A percentile compares a stretch with the other conserved stretches of the same genome.
Conservation (phyloP, 1,140 invertebrate species). For the Ceratina japonica region DNA sequence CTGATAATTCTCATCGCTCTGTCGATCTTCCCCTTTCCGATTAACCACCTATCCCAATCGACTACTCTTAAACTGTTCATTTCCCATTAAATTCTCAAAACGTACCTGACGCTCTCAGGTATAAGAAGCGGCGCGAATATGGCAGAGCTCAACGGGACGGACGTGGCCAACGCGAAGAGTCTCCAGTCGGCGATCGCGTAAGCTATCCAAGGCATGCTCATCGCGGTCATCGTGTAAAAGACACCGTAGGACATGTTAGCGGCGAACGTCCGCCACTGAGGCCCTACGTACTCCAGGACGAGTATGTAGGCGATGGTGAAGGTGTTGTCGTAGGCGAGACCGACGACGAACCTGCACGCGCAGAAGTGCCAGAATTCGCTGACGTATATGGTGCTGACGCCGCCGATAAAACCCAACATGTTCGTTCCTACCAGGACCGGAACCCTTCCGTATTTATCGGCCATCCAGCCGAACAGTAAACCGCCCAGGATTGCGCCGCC, state of each 20-base stretch:
- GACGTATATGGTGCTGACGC: conserved; percentile 76
- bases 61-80: background rate
- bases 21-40: conserved; percentile 80
- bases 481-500: conserved; percentile 80
- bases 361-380: conserved; percentile 78
- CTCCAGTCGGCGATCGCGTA: conserved; percentile 79
- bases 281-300: conserved; percentile 78
- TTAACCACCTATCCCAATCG: conserved; percentile 81
- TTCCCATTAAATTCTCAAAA: conserved; percentile 3
- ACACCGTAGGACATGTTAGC: conserved; percentile 81
- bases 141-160: conserved; percentile 70
- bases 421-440: conserved; percentile 80
- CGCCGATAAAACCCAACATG: conserved; percentile 77
- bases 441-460: conserved; percentile 80
- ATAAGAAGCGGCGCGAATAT: conserved; percentile 69
- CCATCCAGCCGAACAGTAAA: conserved; percentile 79
- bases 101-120: conserved; percentile 76
- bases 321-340: conserved; percentile 80
- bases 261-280: conserved; percentile 78
- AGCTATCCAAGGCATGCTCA: conserved; percentile 78
- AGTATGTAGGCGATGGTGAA: conserved; percentile 81
- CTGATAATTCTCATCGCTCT: conserved; percentile 81
- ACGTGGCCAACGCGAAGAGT: conserved; percentile 74
- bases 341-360: conserved; percentile 80
- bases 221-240: conserved; percentile 80